Evolutionary conservation across 2,797 vertebrate species (phyloP).

Genomic region (Melanotaenia nigrans): DNA sequence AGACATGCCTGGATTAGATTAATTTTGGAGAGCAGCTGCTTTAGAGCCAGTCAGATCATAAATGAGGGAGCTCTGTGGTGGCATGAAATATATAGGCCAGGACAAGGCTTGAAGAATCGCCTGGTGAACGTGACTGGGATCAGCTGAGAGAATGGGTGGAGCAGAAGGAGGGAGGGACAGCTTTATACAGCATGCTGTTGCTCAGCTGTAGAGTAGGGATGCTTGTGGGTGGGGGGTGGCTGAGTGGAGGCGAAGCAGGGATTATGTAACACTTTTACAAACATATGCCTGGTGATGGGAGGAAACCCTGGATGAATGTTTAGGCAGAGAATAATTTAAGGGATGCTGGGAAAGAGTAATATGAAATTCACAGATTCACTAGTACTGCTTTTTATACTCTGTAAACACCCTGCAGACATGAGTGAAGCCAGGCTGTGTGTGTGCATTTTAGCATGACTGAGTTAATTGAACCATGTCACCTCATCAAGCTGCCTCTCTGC

Average conservation of each 20-base stretch:
- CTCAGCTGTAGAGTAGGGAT: constrained; percentile 65
- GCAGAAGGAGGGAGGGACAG: constrained; percentile 40
- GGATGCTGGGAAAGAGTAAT: constrained; percentile 19
- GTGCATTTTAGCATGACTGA: constrained; percentile 60
- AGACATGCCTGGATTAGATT: constrained; percentile 53
- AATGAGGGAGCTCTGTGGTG: constrained; percentile 58
- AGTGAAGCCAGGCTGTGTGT: constrained; percentile 43
- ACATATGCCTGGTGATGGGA: constrained; percentile 68
- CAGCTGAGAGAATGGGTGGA: constrained; percentile 54
- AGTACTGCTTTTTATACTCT: constrained; percentile 25
- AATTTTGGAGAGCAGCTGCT: constrained; percentile 60
- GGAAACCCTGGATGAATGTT: constrained; percentile 61
- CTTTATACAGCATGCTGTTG: constrained; percentile 68
- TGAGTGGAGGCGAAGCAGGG: constrained; percentile 9
- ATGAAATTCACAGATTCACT: constrained; percentile 25
- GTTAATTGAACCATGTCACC: constrained; percentile 75
- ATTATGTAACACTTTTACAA: constrained; percentile 73
- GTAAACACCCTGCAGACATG: constrained; percentile 23
- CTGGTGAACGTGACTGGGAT: constrained; percentile 74
- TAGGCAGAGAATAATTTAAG: constrained; percentile 29
- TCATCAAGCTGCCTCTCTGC: constrained; percentile 71
- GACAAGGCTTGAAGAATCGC: constrained; percentile 68
- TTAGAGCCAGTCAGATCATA: constrained; percentile 62
- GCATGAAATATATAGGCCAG: constrained; percentile 70
- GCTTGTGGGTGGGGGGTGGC: constrained; percentile 58